Evolutionary conservation across 2,888 invertebrate species (phyloP).

Genomic region (Spilosoma lubricipeda): DNA sequence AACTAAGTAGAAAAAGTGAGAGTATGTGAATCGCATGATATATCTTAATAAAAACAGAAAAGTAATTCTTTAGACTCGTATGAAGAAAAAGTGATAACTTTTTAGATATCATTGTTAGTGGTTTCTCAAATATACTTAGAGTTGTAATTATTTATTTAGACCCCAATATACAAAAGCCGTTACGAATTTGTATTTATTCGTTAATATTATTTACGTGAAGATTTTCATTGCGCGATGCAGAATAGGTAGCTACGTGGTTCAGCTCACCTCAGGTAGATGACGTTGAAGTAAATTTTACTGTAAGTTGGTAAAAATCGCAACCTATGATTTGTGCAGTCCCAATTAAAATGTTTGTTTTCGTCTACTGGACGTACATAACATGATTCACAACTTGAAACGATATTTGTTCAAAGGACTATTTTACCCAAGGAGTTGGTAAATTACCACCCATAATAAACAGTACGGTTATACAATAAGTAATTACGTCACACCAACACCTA

Average conservation of each 20-base stretch:
- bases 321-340: neutral
- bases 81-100: neutral
- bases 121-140: neutral
- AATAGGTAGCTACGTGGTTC: neutral
- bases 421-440: neutral
- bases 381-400: neutral
- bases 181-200: no score
- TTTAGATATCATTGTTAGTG: neutral
- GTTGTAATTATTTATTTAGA: no score
- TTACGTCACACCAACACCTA: constrained; percentile 40
- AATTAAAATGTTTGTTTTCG: neutral
- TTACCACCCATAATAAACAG: constrained; percentile 28
- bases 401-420: neutral
- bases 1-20: no score
- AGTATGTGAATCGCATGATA: no score
- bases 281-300: neutral
- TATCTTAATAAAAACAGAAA: neutral
- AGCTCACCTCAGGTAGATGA: neutral
- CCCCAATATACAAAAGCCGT: neutral
- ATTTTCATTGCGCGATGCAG: neutral
- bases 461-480: constrained; percentile 17
- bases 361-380: neutral
- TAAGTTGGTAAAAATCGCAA: neutral
- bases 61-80: neutral
- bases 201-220: no score